Base-by-base conservation (phyloP, 1,140 invertebrate species). In the Drosophila funebris region DNA sequence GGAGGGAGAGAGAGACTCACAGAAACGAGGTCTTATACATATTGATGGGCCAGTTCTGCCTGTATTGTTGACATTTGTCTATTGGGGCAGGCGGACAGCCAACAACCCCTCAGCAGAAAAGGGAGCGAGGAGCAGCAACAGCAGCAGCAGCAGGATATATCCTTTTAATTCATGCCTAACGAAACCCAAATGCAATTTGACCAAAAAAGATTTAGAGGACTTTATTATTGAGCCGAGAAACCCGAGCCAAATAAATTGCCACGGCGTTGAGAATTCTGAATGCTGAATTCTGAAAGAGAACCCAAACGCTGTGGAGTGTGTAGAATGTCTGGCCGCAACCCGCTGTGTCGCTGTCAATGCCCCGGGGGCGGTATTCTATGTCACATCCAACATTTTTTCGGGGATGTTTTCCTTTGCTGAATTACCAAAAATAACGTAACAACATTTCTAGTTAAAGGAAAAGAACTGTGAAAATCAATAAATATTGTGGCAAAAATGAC, bases 171-270 rank as follows among this genome's bases (percentile, higher is more conserved):
- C 57, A 60, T 64, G 37, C 75, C 58, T 20, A 61, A 52, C 61
- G 56, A 70, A 74, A 74, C 66, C 67, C 60, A 78, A 78, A 78
- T 78, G 73, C 61, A 75, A 78, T 78, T 78, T 75, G 67, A 78
- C 72, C 76, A 78, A 78, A 75, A 71, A 78, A 78, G 73, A 77
- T 77, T 77, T 71, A 71, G 67, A 71, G 75, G 67, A 78, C 72
- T 78, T 78, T 78, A 75, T 75, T 78, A 78, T 75, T 78, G 73
- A 75, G 76, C 58, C 13, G 39, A 16, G 29, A 62, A 70, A 44
- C 29, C 61, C 61, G 58, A 70, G 43, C 50, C 67, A 78, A 78
- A 78, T 75, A 78, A 71, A 75, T 75, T 70, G 66, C 46, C 60
- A 70, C 16, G 33, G 58, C 48, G 37, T 20, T 57, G 57, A 41